Evolutionary conservation across 1,140 invertebrate species (phyloP).

Genomic region (Pemphigus obesinymphae): DNA sequence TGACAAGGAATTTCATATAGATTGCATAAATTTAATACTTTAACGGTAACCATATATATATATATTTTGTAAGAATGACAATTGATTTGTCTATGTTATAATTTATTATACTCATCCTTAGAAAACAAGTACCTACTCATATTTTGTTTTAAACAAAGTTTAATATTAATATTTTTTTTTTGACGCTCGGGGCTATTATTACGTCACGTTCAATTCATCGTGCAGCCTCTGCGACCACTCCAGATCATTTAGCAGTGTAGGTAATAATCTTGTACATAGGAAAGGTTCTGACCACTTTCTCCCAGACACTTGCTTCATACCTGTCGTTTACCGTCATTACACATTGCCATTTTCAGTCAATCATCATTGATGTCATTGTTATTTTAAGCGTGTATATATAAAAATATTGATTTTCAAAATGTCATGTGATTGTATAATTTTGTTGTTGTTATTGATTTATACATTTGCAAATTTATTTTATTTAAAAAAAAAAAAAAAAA

Average conservation of each 20-base stretch:
- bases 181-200: neutral
- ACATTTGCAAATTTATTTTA: too few relatives aligned
- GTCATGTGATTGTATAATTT: too few relatives aligned
- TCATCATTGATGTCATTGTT: conserved; percentile 26
- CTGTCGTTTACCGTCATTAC: neutral
- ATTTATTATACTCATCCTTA: neutral
- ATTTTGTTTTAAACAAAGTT: neutral
- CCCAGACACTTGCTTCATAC: conserved; percentile 30
- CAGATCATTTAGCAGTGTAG: conserved; percentile 13
- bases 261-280: conserved; percentile 12
- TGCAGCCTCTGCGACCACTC: conserved; percentile 15
- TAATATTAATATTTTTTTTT: neutral
- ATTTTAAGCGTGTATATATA: neutral
- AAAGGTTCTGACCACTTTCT: conserved; percentile 39
- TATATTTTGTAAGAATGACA: neutral
- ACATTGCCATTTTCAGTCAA: conserved; percentile 25
- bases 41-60: too few relatives aligned
- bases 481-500: too few relatives aligned
- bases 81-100: too few relatives aligned
- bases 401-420: neutral
- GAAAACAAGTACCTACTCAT: neutral
- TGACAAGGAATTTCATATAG: too few relatives aligned
- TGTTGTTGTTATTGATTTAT: too few relatives aligned
- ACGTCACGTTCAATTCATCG: neutral
- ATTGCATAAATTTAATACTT: too few relatives aligned